These are phyloP conservation scores for Lasius platythorax DNA, from an alignment of 2,888 invertebrate species.

Conservation along the genomic window DNA sequence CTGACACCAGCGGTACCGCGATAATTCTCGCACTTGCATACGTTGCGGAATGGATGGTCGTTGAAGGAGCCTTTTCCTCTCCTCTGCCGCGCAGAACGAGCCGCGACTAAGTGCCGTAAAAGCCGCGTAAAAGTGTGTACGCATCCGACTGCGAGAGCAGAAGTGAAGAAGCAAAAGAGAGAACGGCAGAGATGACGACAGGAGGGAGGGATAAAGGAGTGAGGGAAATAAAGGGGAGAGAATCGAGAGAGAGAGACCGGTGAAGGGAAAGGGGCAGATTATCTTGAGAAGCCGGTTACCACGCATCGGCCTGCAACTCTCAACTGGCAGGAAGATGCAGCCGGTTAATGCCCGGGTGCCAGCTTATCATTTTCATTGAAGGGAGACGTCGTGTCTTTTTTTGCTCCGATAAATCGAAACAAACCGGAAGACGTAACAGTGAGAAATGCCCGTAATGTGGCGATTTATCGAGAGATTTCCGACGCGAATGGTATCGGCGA, in stretches of 20 bases:
- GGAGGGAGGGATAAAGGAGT: constrained; percentile 18
- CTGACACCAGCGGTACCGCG: constrained; percentile 15
- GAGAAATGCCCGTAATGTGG: constrained; percentile 20
- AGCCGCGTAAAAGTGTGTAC: constrained; percentile 72
- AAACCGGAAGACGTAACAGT: neutral
- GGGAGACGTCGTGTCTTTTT: constrained; percentile 13
- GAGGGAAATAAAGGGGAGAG: constrained; percentile 46
- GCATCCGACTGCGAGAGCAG: constrained; percentile 54
- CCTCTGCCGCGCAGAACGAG: constrained; percentile 64
- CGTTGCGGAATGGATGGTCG: constrained; percentile 31
- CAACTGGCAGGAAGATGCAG: constrained; percentile 58
- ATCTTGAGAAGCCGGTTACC: constrained; percentile 62
- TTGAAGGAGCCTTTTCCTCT: constrained; percentile 46
- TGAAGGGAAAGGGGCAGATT: constrained; percentile 42
- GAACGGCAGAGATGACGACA: constrained; percentile 10
- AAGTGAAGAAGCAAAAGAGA: constrained; percentile 48
- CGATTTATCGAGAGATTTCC: constrained; percentile 1
- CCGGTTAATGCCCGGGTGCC: constrained; percentile 48
- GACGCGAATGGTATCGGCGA: neutral
- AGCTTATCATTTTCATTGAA: constrained; percentile 63
- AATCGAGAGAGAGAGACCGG: constrained; percentile 20
- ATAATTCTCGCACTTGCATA: constrained; percentile 43
- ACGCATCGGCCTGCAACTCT: constrained; percentile 47
- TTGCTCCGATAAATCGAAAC: constrained; percentile 13
- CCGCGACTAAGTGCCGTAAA: constrained; percentile 75